Conservation (phyloP, 2,113 vertebrate species). For the Corythoichthys haematopterus region DNA sequence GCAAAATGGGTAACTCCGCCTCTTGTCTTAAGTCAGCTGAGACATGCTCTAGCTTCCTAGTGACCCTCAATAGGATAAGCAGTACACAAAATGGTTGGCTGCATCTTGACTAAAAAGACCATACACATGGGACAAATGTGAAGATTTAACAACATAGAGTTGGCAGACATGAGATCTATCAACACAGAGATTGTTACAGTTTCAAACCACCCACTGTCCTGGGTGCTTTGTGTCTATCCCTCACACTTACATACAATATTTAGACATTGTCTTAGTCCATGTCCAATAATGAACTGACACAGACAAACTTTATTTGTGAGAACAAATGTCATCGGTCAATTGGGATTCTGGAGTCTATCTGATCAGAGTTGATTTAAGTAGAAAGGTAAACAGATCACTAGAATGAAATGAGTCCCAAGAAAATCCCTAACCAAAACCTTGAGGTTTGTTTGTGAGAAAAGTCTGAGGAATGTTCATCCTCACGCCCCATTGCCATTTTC, state of each 20-base stretch:
- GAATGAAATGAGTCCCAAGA: conserved; percentile 34
- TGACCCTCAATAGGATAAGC: background rate
- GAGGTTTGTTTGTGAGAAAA: conserved; percentile 53
- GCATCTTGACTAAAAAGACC: background rate
- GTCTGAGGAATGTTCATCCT: conserved; percentile 64
- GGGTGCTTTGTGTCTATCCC: background rate
- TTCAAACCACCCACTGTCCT: background rate
- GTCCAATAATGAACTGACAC: background rate
- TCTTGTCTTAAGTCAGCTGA: background rate
- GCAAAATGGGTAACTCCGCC: background rate
- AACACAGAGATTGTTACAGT: background rate
- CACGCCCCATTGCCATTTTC: conserved; percentile 69
- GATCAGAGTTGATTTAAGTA: conserved; percentile 17
- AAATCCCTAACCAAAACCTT: conserved; percentile 43
- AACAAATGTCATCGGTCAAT: background rate
- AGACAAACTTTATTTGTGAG: background rate
- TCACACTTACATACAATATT: background rate
- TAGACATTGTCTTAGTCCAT: background rate
- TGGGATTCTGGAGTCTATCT: conserved; percentile 31
- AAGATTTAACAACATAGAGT: background rate
- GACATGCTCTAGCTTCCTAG: background rate
- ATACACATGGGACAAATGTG: background rate
- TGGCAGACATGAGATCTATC: background rate
- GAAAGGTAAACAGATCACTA: conserved; percentile 40
- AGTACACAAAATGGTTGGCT: background rate